Base-by-base conservation (phyloP, 1,140 invertebrate genomes). In the Rhagoletis pomonella region DNA sequence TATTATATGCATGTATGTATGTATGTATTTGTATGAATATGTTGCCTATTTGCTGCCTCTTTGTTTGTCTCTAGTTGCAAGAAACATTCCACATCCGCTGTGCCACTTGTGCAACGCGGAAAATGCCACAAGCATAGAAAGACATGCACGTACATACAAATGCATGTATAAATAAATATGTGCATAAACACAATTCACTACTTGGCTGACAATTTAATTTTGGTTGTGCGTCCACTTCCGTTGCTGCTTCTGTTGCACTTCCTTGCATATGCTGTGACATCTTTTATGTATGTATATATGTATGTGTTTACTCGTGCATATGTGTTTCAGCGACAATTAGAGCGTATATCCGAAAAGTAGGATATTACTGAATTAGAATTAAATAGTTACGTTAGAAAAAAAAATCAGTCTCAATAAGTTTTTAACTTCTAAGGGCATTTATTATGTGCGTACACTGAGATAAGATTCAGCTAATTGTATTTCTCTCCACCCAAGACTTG, bases 151-250 rank as follows among this genome's bases (percentile, higher is more conserved):
- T 14, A 62, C 60, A 62, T n/a, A 62, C 50, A 55, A 2, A 55
- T 55, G 5, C 10, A 55, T 29, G n/a, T 14, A 62, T 10, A 55
- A 55, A 55, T 55, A 7, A 7, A 55, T 29, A 29, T 29, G 29
- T 29, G 29, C 29, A 29, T 39, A 67, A 67, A 67, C 65, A 67
- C 67, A 73, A 73, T 47, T 44, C 67, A 73, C 67, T 44, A 14
- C 39, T 47, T 10, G 29, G 17, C 47, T 81, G 47, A 81, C 73
- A 81, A 81, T 81, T 50, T 7, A 42, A 81, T 81, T 81, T 55
- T 42, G 73, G 47, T 55, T 81, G 73, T 10, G 73, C 47, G 19
- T 81, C 50, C 73, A 81, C 19, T 81, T 81, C 73, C 73, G 73
- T 50, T 47, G 50, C 17, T n/a, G 47, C n/a, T 42, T n/a, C 73